Percentiles rank a stretch among this genome's conserved stretches.
Evolutionary conservation across 2,888 invertebrate genomes (phyloP).

Genomic region (Drosophila tanythrix): DNA sequence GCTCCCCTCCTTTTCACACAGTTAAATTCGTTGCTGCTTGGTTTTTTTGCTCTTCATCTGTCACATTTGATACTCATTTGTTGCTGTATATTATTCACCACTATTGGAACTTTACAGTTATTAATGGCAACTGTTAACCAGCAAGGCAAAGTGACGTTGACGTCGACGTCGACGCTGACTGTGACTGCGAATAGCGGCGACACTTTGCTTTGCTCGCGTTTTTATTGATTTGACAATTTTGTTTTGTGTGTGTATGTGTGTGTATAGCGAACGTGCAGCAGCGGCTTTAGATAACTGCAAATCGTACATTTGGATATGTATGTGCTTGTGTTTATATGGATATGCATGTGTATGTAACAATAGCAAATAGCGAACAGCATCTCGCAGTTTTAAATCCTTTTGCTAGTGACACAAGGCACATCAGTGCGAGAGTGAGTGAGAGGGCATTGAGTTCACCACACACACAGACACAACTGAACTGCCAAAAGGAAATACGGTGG

Average conservation of each 20-base stretch:
- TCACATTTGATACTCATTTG: conserved; percentile 12
- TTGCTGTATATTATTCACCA: conserved; percentile 23
- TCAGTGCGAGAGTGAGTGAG: conserved; percentile 19
- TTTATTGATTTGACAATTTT: conserved; percentile 67
- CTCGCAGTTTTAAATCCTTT: conserved; percentile 56
- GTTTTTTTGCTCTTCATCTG: conserved; percentile 13
- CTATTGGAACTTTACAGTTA: conserved; percentile 48
- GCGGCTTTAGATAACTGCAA: conserved; percentile 56
- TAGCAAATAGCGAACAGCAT: conserved; percentile 47
- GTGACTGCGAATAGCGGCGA: conserved; percentile 29
- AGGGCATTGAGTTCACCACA: conserved; percentile 59
- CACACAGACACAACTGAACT: conserved; percentile 47
- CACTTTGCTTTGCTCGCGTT: conserved; percentile 56
- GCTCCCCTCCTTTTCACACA: conserved; percentile 8
- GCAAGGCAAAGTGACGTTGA: conserved; percentile 14
- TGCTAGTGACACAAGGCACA: conserved; percentile 17
- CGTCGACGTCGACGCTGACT: conserved; percentile 13
- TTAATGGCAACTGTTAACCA: conserved; percentile 40
- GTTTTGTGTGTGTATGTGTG: conserved; percentile 16
- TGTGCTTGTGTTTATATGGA: conserved; percentile 8
- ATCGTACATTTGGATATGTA: conserved; percentile 17
- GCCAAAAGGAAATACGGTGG: conserved; percentile 73
- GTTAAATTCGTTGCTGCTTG: conserved; percentile 12
- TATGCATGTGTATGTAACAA: conserved; percentile 20
- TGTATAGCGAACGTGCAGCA: conserved; percentile 23